phyloP scores from a whole-genome alignment of 2,888 invertebrate genomes.

The Apamea epomidion region DNA sequence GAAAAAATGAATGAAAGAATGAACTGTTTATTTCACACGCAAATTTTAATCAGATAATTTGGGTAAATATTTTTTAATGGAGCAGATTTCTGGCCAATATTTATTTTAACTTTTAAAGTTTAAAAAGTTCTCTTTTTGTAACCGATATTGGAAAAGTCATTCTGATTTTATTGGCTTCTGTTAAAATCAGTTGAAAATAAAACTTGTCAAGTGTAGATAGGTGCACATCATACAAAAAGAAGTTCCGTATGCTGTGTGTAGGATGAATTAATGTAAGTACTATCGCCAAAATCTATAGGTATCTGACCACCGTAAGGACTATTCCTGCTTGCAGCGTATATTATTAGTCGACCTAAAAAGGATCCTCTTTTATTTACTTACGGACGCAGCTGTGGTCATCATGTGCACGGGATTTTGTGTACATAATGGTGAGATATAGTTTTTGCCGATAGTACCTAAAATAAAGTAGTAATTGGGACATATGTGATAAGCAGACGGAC shows the following conservation, averaged over 20 bases:
- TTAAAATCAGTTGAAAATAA: background rate
- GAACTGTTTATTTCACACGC: constrained; percentile 43
- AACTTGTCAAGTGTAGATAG: background rate
- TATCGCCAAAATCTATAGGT: too few relatives aligned
- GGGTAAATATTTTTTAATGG: constrained; percentile 41
- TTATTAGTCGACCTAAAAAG: too few relatives aligned
- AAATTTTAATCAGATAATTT: constrained; percentile 46
- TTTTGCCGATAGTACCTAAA: too few relatives aligned
- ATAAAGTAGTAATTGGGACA: background rate
- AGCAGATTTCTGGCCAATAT: constrained; percentile 8
- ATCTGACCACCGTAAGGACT: too few relatives aligned
- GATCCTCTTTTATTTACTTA: too few relatives aligned
- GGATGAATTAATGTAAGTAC: too few relatives aligned
- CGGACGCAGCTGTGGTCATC: too few relatives aligned
- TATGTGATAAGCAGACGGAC: too few relatives aligned
- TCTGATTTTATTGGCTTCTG: background rate
- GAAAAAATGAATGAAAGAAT: constrained; percentile 55
- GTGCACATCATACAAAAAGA: background rate
- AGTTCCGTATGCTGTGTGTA: background rate
- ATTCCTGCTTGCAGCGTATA: too few relatives aligned
- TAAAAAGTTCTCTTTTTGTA: background rate
- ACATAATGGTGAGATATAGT: too few relatives aligned
- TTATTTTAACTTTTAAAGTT: constrained; percentile 23
- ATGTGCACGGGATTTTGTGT: too few relatives aligned
- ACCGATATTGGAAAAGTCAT: background rate